Evolutionary conservation across 2,888 invertebrate genomes (phyloP), one percentile per base, ranked within the genome.

Genomic region (Syritta pipiens): DNA sequence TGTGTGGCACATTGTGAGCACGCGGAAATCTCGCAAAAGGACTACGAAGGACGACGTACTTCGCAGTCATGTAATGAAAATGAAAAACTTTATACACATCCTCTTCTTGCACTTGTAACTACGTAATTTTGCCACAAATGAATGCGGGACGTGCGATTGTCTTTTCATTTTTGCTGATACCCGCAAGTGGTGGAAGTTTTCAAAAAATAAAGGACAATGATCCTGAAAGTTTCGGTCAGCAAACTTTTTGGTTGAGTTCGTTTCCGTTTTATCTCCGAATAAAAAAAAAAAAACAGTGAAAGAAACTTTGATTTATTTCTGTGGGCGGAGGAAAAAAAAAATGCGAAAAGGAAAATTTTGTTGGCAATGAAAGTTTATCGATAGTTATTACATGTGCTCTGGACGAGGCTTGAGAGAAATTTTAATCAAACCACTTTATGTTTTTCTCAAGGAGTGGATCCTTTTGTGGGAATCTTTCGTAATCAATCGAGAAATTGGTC

Each of bases 161-260:
- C 32, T 14, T 35, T 22, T 22, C 12, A 32, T 35, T 51, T 51
- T 51, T 51, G 4, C 51, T 14, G 19, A 28, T 32, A 20, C 14
- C 32, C 19, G 24, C 20, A 14, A n/a, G 28, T 28, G 9, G 28
- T 32, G 20, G n/a, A 49, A 49, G 12, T 51, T 51, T n/a, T n/a
- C n/a, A n/a, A n/a, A n/a, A n/a, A 35, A 20, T 20, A 20, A 12
- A 12, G 32, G 20, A 51, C 51, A 32, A 32, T 35, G 51, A 32
- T 51, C 51, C 12, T 3, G 22, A 12, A 35, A 51, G 35, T 51
- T 51, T 32, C 9, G 32, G 32, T 35, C 22, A 9, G 20, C 3
- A 51, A 12, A 51, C 12, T 20, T 51, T 51, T 35, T 10, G 12
- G 22, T 46, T 14, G 22, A 22, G 32, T 32, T 51, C 22, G 0